Base-by-base conservation (phyloP, 1,140 invertebrate species). In the Drosophila sucinea region DNA sequence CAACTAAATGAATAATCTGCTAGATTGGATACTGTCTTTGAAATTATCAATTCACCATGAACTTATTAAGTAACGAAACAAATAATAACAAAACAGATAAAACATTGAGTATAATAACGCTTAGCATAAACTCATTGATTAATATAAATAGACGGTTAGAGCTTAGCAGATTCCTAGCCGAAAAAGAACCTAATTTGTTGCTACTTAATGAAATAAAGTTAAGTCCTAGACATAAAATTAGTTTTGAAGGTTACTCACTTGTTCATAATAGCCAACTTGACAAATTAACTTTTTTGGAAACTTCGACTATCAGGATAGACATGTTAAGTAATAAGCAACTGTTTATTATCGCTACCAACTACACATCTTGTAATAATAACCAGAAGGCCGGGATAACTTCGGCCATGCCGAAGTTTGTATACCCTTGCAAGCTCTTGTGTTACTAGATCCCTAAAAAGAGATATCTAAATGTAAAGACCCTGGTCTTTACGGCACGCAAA, bases 91-190 rank as follows among this genome's bases (percentile, higher is more conserved):
- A 7, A 27, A 17, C 17, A 17, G 17, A 17, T 17, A 17, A 17
- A 17, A 17, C 17, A 17, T 17, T 17, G 17, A 17, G 17, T 17
- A 17, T 17, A 17, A 17, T 17, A 17, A 17, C 17, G 17, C 17
- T 17, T 44, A 56, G 30, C 30, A 27, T 56, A 30, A 56, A 56
- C 30, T 56, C 54, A 11, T 11, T 56, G 5, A 32, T 56, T 56
- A 56, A 8, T 6, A 32, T 56, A 25, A 56, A 10, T 10, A 56
- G 54, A 56, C 4, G 54, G 1, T 29, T 56, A n/a, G 41, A 44
- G 17, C 41, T 44, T 11, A 44, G 41, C 17, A 44, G n/a, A 4
- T 44, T 44, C 41, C 10, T 44, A 44, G 10, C 4, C 41, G 3
- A 44, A 44, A 44, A 4, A 17, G 17, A 17, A 17, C 17, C 17